Evolutionary conservation across 2,888 invertebrate species (phyloP), one percentile per base, ranked within the genome.

Genomic region (Trachelus iudaicus): DNA sequence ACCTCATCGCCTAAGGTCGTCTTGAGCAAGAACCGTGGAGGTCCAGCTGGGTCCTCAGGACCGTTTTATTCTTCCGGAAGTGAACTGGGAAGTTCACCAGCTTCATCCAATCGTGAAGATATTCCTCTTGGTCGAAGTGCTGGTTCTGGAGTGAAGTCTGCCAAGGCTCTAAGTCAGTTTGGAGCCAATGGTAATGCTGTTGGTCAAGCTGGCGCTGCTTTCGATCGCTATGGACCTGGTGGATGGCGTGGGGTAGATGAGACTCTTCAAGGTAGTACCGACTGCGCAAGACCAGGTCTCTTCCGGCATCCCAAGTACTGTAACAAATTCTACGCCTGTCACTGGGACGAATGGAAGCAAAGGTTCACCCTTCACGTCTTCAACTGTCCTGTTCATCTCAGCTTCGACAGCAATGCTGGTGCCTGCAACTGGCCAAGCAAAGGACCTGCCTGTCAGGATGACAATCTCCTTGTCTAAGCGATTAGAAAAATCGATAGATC

Each of bases 361-460:
- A 93, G 94, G 84, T 96, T 94, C 89, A 96, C 96, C 1, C 93
- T 96, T 11, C 95, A 96, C 87, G 93, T 95, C 2, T 96, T 96
- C 90, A 95, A 96, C 87, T 96, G 96, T 86, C 96, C 96, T 0
- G 94, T 96, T 23, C 96, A 96, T 88, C 92, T 96, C 75, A 96
- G 96, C 75, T 96, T 96, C 86, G 96, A 96, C 89, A 93, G 94
- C 33, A 94, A 92, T 78, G 93, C 96, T 85, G 94, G 95, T n/a
- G 96, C 96, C 75, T 96, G 96, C 86, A 96, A 96, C 90, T 96
- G 96, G 95, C 96, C 96, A 1, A 96, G 95, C 87, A 95, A 95
- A 88, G 96, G 96, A 37, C 96, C 96, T 0, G 94, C 95, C 76
- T 96, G 96, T 89, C 94, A 95, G 83, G 95, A 94, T 76, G 94